phyloP scores from a whole-genome alignment of 1,140 invertebrate species.

The Neelides sp. region DNA sequence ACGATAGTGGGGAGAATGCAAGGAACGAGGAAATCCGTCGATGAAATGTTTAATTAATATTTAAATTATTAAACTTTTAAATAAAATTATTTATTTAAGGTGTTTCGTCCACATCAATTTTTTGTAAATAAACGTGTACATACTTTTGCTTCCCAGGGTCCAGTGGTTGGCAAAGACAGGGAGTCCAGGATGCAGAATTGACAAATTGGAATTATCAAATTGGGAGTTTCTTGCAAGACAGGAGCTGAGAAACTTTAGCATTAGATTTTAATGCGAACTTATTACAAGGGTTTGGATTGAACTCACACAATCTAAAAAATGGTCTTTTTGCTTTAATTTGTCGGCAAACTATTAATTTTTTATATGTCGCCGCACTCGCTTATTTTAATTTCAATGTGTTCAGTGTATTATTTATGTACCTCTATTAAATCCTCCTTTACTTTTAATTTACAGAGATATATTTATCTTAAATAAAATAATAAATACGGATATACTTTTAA shows the following conservation, averaged over 20 bases:
- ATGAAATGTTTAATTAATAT: conserved; percentile 54
- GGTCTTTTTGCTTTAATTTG: no score
- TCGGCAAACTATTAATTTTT: no score
- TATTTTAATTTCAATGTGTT: no score
- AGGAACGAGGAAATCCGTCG: conserved; percentile 58
- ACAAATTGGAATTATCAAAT: conserved; percentile 65
- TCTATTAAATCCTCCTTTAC: no score
- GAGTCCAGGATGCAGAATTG: conserved; percentile 69
- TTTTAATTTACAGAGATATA: no score
- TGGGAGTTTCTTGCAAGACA: conserved; percentile 61
- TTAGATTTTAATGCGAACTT: conserved; percentile 72
- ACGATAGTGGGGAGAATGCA: conserved; percentile 77
- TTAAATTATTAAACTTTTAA: conserved; percentile 12
- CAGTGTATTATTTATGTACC: no score
- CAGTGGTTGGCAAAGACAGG: conserved; percentile 69
- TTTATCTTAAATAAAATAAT: no score
- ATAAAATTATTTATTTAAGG: conserved; percentile 10
- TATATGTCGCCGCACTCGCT: no score
- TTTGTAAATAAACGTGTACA: conserved; percentile 5
- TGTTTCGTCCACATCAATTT: background rate
- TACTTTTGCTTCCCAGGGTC: conserved; percentile 48
- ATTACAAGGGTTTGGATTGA: no score
- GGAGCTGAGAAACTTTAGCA: conserved; percentile 65
- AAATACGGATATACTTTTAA: no score
- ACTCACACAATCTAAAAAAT: no score